Percentiles rank a stretch among this genome's conserved stretches.
Evolutionary conservation across 1,140 invertebrate genomes (phyloP).

Genomic region (Pachypsylla venusta): DNA sequence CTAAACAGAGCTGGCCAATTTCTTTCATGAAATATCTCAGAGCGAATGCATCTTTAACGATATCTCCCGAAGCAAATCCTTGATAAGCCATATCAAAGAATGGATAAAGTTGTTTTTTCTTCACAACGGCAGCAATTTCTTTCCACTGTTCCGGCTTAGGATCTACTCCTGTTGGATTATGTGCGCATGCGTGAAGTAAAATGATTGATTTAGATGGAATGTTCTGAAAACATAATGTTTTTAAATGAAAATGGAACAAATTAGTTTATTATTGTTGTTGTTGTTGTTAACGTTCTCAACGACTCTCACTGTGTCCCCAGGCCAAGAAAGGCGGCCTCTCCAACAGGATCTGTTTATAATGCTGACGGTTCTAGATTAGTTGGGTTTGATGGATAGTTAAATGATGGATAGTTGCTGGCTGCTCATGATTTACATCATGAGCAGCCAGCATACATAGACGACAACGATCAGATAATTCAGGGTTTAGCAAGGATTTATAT

Average conservation of each 20-base stretch:
- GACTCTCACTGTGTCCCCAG: too few species aligned
- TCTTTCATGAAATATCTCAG: constrained; percentile 84
- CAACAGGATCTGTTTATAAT: too few species aligned
- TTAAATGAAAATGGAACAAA: constrained; percentile 9
- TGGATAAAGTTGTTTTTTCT: constrained; percentile 75
- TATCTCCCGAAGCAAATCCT: constrained; percentile 80
- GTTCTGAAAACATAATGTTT: constrained; percentile 45
- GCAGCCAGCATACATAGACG: too few species aligned
- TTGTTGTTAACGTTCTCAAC: too few species aligned
- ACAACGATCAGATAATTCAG: too few species aligned
- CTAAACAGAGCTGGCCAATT: constrained; percentile 75
- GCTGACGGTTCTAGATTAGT: too few species aligned
- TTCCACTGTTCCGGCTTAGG: constrained; percentile 87
- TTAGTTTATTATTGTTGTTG: constrained; percentile 4
- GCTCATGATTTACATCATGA: too few species aligned
- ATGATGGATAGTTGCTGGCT: too few species aligned
- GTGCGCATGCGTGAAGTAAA: constrained; percentile 93
- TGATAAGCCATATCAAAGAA: constrained; percentile 99
- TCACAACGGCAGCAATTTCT: constrained; percentile 61
- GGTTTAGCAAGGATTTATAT: too few species aligned
- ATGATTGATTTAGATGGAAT: constrained; percentile 88
- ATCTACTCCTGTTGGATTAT: constrained; percentile 98
- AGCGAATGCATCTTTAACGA: constrained; percentile 76
- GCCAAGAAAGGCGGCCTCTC: too few species aligned
- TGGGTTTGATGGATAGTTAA: too few species aligned